phyloP scores from a whole-genome alignment of 2,113 vertebrate species.

The Cheilinus undulatus region DNA sequence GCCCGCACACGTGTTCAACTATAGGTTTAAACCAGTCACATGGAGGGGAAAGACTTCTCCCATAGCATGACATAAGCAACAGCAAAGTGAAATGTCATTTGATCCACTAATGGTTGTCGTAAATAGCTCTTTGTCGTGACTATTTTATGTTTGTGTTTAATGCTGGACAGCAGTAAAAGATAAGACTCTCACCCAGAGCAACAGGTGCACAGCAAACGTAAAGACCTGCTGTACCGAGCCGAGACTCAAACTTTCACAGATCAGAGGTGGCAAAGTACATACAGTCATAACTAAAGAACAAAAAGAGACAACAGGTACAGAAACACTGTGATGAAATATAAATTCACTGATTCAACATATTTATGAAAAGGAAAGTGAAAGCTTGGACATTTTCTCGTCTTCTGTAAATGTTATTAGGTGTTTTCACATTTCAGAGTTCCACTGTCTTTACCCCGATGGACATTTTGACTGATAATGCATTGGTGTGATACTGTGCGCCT shows the following conservation, averaged over 20 bases:
- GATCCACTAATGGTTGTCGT: conserved; percentile 26
- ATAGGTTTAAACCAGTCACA: conserved; percentile 49
- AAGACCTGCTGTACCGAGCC: not conserved
- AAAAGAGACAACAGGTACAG: not conserved
- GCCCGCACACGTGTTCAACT: conserved; percentile 39
- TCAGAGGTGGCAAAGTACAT: not conserved
- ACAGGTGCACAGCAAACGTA: conserved; percentile 40
- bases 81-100: conserved; percentile 38
- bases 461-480: too few relatives aligned
- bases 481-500: too few relatives aligned
- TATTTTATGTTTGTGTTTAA: conserved; percentile 24
- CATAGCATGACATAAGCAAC: conserved; percentile 19
- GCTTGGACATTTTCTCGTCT: too few relatives aligned
- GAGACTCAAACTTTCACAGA: not conserved
- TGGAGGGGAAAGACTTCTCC: conserved; percentile 25
- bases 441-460: too few relatives aligned
- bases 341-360: too few relatives aligned
- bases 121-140: conserved; percentile 11
- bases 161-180: conserved; percentile 33
- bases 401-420: too few relatives aligned
- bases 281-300: not conserved
- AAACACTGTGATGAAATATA: too few relatives aligned
- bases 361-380: too few relatives aligned
- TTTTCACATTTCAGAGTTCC: too few relatives aligned
- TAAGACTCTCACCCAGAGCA: conserved; percentile 20